Evolutionary conservation across 2,888 invertebrate species (phyloP), one percentile per base, ranked within the genome.

Genomic region (Teleogryllus oceanicus): DNA sequence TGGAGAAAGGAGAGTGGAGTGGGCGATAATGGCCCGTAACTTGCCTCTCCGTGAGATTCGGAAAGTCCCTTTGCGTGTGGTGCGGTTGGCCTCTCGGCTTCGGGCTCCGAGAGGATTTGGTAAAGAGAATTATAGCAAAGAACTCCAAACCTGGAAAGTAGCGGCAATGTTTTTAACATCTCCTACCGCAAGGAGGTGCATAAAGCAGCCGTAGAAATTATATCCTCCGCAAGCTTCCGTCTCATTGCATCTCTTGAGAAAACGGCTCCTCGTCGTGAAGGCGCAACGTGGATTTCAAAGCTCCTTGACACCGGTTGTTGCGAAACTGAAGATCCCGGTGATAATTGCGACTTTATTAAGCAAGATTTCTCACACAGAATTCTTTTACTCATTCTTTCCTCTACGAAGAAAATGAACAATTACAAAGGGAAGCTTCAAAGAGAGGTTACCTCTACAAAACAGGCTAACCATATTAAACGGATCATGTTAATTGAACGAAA

Each of bases 301-400:
- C 62, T 62, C 16, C 62, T n/a, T 18, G 13, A 5, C 62, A 18
- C 62, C 13, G 16, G n/a, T 62, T 62, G 62, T n/a, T 18, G n/a
- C 62, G 62, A 62, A 62, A 62, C 13, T 62, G 16, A 62, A 62
- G 62, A 62, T 62, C 62, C n/a, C n/a, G 37, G 62, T 62, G 62
- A 62, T 62, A 62, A 62, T 62, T n/a, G 62, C 16, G 62, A n/a
- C n/a, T 62, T 62, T 62, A 62, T 62, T 62, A 62, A 62, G 62
- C n/a, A n/a, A 62, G n/a, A 13, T n/a, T 12, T 62, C n/a, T 16
- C 16, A 62, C 16, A 62, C 16, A n/a, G n/a, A 4, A 3, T n/a
- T 62, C 62, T 62, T 62, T 62, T 18, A 62, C 62, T 3, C 12
- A 62, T 62, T 62, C 62, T 18, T 62, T 62, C 62, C 16, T n/a